Evolutionary conservation across 2,888 invertebrate species (phyloP).

Genomic region (Anoplius nigerrimus): DNA sequence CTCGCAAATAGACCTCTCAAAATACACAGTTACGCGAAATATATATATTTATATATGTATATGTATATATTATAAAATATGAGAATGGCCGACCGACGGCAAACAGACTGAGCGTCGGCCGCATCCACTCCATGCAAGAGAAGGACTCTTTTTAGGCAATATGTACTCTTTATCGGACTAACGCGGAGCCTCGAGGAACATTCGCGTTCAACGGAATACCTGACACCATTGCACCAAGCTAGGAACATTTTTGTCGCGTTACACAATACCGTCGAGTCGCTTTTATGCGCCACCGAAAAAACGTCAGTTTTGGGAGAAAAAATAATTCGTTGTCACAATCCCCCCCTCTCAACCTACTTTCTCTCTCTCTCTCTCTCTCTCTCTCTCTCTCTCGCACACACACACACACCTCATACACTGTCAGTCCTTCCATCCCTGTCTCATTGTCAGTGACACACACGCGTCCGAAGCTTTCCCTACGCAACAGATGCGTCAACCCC

Average conservation of each 20-base stretch:
- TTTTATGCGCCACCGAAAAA: background rate
- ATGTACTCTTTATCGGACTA: background rate
- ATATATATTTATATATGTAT: background rate
- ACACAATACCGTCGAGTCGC: background rate
- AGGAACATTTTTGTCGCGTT: conserved; percentile 22
- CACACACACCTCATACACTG: no score
- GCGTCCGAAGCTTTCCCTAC: no score
- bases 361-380: background rate
- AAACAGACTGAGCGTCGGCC: conserved; percentile 3
- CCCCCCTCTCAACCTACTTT: background rate
- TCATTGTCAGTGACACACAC: no score
- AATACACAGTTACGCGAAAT: conserved; percentile 4
- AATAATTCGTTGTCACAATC: background rate
- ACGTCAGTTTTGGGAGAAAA: no score
- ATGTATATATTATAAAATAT: conserved; percentile 6
- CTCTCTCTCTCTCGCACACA: background rate
- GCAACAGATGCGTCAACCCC: no score
- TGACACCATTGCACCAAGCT: conserved; percentile 16
- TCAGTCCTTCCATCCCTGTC: no score
- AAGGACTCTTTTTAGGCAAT: conserved; percentile 2
- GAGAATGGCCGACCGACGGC: background rate
- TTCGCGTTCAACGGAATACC: background rate
- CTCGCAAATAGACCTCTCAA: conserved; percentile 9
- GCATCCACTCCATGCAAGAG: background rate
- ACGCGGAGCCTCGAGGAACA: background rate